Evolutionary conservation across 2,888 invertebrate species (phyloP), one percentile per base, ranked within the genome.

Genomic region (Tipula vernalis): DNA sequence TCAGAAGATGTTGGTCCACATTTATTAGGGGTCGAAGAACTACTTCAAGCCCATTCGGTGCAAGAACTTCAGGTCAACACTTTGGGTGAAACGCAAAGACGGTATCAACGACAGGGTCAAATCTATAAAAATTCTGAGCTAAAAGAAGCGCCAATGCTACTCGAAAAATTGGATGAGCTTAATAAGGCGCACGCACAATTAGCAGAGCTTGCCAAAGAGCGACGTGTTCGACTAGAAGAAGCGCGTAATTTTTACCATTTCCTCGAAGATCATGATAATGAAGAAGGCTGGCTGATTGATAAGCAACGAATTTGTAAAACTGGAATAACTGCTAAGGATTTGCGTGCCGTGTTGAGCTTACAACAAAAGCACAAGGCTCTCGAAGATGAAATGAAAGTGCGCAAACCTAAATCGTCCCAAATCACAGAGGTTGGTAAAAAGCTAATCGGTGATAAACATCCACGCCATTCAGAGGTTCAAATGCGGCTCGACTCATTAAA

Each of bases 241-340:
- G 98, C 98, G 0, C 93, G 98, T 87, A 96, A 97, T 90, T 96
- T 98, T 89, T 98, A 96, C 92, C 98, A 98, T 92, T 98, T 99
- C 92, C 92, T 98, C 87, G 98, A 98, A 91, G 99, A 99, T 90
- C 96, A 98, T 89, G 99, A 99, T 89, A 99, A 99, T 89, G 99
- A 99, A 91, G 98, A 99, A 92, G 95, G 97, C 0, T 99, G 99
- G 99, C 93, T 99, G 87, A 95, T 96, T 0, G 99, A 99, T 90
- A 98, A 98, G 90, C 97, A 98, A 90, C 94, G 97, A 5, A 96
- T 98, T 88, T 98, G 98, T 90, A 96, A 96, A 90, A 95, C 98
- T 0, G 97, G 96, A n/a, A 96, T 98, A 39, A 95, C 96, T 0
- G 98, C 98, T 0, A 98, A 98, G 91, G 99, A 99, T 91, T 92